Percentiles rank a stretch among this genome's conserved stretches.
phyloP scores from a whole-genome alignment of 2,113 vertebrate species.

The Zosterops pallidus region DNA sequence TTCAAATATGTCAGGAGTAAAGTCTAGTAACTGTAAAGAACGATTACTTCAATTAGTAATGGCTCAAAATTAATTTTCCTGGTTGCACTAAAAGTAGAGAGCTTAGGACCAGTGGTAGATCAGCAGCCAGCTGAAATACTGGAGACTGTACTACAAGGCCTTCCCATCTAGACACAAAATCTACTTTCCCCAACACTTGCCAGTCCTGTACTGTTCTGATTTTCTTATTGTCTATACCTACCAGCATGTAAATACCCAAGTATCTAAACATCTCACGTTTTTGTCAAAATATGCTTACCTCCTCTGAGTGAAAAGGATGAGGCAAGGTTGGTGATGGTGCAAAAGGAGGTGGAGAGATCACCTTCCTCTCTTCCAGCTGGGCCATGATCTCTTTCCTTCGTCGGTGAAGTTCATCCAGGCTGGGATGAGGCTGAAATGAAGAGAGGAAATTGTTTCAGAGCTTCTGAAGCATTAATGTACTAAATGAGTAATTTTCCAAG shows the following conservation, averaged over 20 bases:
- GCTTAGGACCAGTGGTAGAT: background rate
- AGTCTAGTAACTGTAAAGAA: background rate
- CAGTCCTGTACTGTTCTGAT: background rate
- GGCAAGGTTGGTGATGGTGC: conserved; percentile 90
- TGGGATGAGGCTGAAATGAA: conserved; percentile 81
- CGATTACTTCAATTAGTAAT: background rate
- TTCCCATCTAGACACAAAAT: background rate
- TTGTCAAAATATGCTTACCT: conserved; percentile 74
- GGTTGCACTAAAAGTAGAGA: background rate
- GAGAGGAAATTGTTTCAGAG: conserved; percentile 70
- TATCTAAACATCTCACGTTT: background rate
- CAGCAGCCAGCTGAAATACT: background rate
- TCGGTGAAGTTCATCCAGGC: conserved; percentile 91
- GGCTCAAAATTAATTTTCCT: background rate
- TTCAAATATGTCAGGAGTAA: background rate
- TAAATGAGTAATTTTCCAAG: background rate
- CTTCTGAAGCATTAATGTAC: conserved; percentile 52
- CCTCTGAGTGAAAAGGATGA: conserved; percentile 86
- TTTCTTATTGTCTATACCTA: background rate
- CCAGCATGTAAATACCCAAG: background rate
- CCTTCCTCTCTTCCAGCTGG: conserved; percentile 93
- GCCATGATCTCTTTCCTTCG: conserved; percentile 94
- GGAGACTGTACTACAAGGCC: background rate
- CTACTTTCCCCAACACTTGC: too few species aligned
- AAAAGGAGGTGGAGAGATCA: conserved; percentile 95